Evolutionary conservation across 2,888 invertebrate genomes (phyloP).

Genomic region (Amphipoea oculea): DNA sequence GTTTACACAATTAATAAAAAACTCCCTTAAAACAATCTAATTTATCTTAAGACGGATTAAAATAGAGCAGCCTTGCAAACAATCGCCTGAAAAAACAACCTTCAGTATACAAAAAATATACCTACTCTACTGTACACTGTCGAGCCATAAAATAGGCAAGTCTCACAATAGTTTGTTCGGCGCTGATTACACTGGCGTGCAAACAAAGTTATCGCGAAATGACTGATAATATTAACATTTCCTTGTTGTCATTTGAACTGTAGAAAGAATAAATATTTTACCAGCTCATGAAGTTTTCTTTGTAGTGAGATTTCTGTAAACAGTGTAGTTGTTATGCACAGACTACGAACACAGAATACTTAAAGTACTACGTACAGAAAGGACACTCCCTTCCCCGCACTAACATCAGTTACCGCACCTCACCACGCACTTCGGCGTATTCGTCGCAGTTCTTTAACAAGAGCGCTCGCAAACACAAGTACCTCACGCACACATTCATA

Average conservation of each 20-base stretch:
- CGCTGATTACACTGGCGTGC: constrained; percentile 55
- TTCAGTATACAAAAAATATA: constrained; percentile 51
- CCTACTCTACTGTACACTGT: constrained; percentile 37
- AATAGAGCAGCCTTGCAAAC: constrained; percentile 51
- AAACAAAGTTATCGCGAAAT: constrained; percentile 53
- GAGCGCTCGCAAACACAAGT: too few relatives aligned
- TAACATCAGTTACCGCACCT: too few relatives aligned
- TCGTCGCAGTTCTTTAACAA: too few relatives aligned
- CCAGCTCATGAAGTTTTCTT: constrained; percentile 22
- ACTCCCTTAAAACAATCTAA: constrained; percentile 48
- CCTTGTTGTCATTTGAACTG: constrained; percentile 49
- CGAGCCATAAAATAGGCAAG: constrained; percentile 58
- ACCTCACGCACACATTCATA: too few relatives aligned
- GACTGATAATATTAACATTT: constrained; percentile 51
- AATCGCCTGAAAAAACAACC: constrained; percentile 56
- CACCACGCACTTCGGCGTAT: too few relatives aligned
- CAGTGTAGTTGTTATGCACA: constrained; percentile 18
- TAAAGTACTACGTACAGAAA: too few relatives aligned
- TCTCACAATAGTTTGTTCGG: constrained; percentile 45
- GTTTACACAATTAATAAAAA: constrained; percentile 32
- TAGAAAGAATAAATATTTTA: constrained; percentile 50
- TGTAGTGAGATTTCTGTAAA: constrained; percentile 18
- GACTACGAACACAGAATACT: too few relatives aligned
- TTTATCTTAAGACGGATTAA: constrained; percentile 55
- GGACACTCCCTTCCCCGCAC: too few relatives aligned